Evolutionary conservation across 2,797 vertebrate species (phyloP).

Genomic region (Pseudochromis fuscus): DNA sequence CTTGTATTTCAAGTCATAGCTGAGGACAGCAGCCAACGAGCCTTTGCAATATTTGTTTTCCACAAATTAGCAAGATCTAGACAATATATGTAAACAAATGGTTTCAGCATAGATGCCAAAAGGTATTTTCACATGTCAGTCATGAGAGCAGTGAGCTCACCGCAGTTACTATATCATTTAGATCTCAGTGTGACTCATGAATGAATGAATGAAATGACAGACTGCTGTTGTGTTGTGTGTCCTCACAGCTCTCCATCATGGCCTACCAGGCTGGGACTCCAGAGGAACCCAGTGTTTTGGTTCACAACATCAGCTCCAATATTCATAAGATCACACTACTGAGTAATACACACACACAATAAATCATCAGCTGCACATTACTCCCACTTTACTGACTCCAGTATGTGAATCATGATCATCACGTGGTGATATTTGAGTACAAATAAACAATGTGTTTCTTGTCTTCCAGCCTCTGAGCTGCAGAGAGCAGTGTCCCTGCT

Average conservation of each 20-base stretch:
- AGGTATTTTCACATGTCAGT: constrained; percentile 20
- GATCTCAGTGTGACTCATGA: background rate
- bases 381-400: background rate
- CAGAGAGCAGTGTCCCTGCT: constrained; percentile 91
- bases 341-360: constrained; percentile 74
- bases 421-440: background rate
- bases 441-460: constrained; percentile 20
- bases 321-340: constrained; percentile 85
- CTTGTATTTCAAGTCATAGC: background rate
- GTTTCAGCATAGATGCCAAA: background rate
- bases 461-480: constrained; percentile 90
- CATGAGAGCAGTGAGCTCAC: constrained; percentile 7
- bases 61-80: background rate
- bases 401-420: background rate
- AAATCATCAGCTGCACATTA: constrained; percentile 46
- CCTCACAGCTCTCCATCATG: constrained; percentile 72
- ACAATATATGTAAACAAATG: background rate
- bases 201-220: background rate
- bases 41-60: too few species aligned
- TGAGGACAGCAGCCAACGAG: too few species aligned
- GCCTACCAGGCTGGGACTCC: constrained; percentile 78
- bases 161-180: background rate
- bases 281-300: constrained; percentile 78
- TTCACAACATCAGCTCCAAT: constrained; percentile 82
- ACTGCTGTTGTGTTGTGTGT: constrained; percentile 30